Evolutionary conservation across 2,113 vertebrate species (phyloP).

Genomic region (Gnathochromis pfefferi): DNA sequence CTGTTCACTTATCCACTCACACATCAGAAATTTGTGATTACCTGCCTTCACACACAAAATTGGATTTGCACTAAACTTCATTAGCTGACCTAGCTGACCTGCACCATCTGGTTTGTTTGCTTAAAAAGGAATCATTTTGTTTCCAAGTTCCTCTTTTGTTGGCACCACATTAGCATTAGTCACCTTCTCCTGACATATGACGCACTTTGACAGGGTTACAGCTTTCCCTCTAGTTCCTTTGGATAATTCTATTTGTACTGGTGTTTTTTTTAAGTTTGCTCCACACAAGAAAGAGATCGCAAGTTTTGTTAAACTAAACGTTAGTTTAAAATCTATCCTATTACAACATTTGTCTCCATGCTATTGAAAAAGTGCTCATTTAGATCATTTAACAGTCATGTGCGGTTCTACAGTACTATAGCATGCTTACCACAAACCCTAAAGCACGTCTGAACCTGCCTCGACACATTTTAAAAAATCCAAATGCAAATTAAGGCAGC

Average conservation of each 20-base stretch:
- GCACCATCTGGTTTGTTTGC: not conserved
- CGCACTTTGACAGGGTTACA: not conserved
- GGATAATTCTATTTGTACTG: not conserved
- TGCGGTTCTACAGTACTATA: not conserved
- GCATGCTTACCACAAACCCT: not conserved
- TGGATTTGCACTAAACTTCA: not conserved
- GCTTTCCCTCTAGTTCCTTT: not conserved
- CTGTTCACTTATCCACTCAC: not conserved
- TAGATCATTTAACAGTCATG: not conserved
- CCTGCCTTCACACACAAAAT: not conserved
- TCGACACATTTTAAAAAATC: not conserved
- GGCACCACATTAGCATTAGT: not conserved
- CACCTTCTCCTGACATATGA: not conserved
- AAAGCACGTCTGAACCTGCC: not conserved
- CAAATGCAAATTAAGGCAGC: not conserved
- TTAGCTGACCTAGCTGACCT: not conserved
- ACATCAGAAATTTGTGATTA: not conserved
- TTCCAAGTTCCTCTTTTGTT: not conserved
- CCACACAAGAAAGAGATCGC: not conserved
- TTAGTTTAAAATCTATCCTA: not conserved
- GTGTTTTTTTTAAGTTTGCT: not conserved
- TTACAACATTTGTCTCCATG: not conserved
- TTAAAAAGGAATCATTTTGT: not conserved
- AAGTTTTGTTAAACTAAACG: not conserved
- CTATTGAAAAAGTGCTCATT: not conserved